Evolutionary conservation across 2,888 invertebrate genomes (phyloP).

Genomic region (Netelia fuscicornis): DNA sequence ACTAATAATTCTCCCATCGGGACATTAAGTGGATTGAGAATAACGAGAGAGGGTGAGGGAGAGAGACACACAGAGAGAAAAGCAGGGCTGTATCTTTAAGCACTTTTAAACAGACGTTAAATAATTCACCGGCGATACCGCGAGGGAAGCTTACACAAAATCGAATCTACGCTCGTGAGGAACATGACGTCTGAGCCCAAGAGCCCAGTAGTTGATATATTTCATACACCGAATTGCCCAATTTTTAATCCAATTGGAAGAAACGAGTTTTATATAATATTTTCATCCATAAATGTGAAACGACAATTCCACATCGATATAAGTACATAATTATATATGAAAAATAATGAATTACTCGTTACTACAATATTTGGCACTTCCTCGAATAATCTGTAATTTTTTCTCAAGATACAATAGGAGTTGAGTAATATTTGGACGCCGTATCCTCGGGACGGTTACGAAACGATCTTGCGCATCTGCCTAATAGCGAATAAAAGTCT

Average conservation of each 20-base stretch:
- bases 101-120: constrained; percentile 14
- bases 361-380: too few relatives aligned
- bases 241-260: not conserved
- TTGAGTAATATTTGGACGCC: not conserved
- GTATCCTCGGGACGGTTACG: not conserved
- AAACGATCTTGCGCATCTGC: constrained; percentile 9
- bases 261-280: not conserved
- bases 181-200: not conserved
- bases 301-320: too few relatives aligned
- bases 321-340: too few relatives aligned
- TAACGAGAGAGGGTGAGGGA: constrained; percentile 10
- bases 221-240: not conserved
- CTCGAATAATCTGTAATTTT: not conserved
- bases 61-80: constrained; percentile 23
- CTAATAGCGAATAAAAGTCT: constrained; percentile 59
- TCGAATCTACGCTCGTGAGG: constrained; percentile 1
- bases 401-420: constrained; percentile 15
- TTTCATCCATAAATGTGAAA: too few relatives aligned
- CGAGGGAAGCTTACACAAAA: constrained; percentile 19
- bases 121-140: constrained; percentile 21
- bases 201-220: not conserved
- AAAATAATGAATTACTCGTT: too few relatives aligned
- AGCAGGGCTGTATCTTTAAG: not conserved
- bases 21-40: constrained; percentile 34
- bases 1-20: constrained; percentile 55